phyloP scores from a whole-genome alignment of 2,113 vertebrate genomes.

The Cottus gobio region DNA sequence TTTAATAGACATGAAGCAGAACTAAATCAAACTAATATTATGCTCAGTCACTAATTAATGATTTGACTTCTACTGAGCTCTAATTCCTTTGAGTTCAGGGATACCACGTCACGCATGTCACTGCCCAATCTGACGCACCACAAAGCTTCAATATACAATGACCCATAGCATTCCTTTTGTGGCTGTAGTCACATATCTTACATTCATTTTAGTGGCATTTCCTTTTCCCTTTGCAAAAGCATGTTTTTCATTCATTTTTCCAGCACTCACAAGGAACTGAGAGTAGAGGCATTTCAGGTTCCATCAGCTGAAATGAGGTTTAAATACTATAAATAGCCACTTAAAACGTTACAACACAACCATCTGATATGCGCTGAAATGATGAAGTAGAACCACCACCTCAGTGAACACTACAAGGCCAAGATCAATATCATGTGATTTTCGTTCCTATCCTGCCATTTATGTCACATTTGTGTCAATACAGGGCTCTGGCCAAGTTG shows the following conservation, averaged over 20 bases:
- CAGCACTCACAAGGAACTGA: background rate
- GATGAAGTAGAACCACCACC: slow-evolving; percentile 27
- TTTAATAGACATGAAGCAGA: background rate
- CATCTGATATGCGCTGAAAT: slow-evolving; percentile 19
- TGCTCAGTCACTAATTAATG: background rate
- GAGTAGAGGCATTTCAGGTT: slow-evolving; percentile 10
- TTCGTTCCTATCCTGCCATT: slow-evolving; percentile 28
- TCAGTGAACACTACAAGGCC: slow-evolving; percentile 25
- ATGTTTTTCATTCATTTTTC: background rate
- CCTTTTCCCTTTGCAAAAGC: background rate
- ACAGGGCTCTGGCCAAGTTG: slow-evolving; percentile 1
- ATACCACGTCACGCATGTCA: slow-evolving; percentile 5
- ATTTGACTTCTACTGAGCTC: slow-evolving; percentile 9
- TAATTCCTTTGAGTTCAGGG: background rate
- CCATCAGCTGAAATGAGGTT: slow-evolving; percentile 11
- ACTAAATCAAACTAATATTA: slow-evolving; percentile 11
- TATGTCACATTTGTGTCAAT: slow-evolving; percentile 28
- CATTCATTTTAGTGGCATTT: background rate
- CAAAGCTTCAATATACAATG: background rate
- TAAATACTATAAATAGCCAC: slow-evolving; percentile 8
- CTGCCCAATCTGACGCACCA: slow-evolving; percentile 7
- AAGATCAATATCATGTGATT: slow-evolving; percentile 4
- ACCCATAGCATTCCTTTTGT: slow-evolving; percentile 12
- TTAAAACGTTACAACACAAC: slow-evolving; percentile 7
- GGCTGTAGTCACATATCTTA: background rate